Base-by-base conservation (phyloP, 2,113 vertebrate species). In the Monarcha castaneiventris region DNA sequence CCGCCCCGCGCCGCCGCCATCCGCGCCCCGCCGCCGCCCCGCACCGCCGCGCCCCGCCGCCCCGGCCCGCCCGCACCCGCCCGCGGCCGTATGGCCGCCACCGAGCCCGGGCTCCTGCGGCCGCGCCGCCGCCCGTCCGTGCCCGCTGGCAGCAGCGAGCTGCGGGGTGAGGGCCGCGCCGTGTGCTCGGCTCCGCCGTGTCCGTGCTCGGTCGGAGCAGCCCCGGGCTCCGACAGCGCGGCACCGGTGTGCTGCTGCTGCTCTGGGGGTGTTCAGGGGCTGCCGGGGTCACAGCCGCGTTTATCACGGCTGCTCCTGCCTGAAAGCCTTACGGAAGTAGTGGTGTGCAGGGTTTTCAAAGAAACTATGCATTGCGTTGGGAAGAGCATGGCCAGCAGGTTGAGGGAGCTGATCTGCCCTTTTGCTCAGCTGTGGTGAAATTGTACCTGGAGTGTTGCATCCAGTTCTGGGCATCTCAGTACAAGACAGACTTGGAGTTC, bases 231-330 rank as follows among this genome's bases (percentile, higher is more conserved):
- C 9, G 10, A 3, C 0, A 11, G 32, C 1, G 44, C 15, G 7
- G 37, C 6, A 11, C 3, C 32, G 0, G 11, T 4, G 59, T 15
- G 22, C 22, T 44, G 52, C 44, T 20, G 15, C 44, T 27, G n/a
- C 37, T 37, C 25, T 6, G 30, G 20, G 7, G 8, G 1, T 21
- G 15, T 17, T 13, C 0, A 8, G 12, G 35, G 12, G 1, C 18
- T 44, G 32, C 44, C 4, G 10, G 8, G 11, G 17, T 51, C 6
- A 13, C 5, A 13, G 2, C 8, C 15, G 25, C 8, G 5, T 14
- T 16, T 13, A 0, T 10, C 1, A 0, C 0, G 7, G 33, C 1
- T 21, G 4, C 4, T 41, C 0, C 1, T 8, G 2, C 1, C 1
- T 30, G 21, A 6, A 22, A 39, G 26, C 1, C 0, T 4, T 16